Percentiles rank a stretch among this genome's conserved stretches.
These are phyloP conservation scores for Pseudomyrmex gracilis DNA, from an alignment of 1,140 invertebrate genomes.

Conservation along the genomic window DNA sequence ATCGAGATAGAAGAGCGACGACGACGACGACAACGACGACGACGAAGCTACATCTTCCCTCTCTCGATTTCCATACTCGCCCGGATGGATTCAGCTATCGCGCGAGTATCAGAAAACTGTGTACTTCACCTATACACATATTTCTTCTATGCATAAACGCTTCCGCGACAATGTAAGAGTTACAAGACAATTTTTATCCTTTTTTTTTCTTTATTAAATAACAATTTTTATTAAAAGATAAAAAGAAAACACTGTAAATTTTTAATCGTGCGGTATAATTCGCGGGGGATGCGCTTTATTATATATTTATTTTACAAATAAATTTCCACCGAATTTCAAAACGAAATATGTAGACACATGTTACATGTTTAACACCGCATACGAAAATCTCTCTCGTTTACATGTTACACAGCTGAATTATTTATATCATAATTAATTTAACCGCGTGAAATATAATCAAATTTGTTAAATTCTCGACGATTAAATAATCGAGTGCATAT, in stretches of 20 bases:
- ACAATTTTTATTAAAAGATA: too few relatives aligned
- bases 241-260: background rate
- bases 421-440: slow-evolving; percentile 15
- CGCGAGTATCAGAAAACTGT: slow-evolving; percentile 39
- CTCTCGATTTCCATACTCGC: slow-evolving; percentile 49
- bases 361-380: background rate
- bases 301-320: slow-evolving; percentile 1
- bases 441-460: background rate
- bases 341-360: background rate
- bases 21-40: slow-evolving; percentile 39
- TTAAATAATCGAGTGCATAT: too few relatives aligned
- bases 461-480: background rate
- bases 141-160: slow-evolving; percentile 3
- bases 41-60: slow-evolving; percentile 36
- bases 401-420: background rate
- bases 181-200: background rate
- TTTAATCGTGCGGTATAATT: slow-evolving; percentile 3
- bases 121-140: slow-evolving; percentile 26
- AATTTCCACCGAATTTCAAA: slow-evolving; percentile 8
- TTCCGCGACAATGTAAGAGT: background rate
- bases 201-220: background rate
- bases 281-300: background rate
- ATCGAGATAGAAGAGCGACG: slow-evolving; percentile 65
- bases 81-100: slow-evolving; percentile 64
- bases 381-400: background rate